A percentile compares a stretch with the other conserved stretches of the same genome.
Evolutionary conservation across 2,888 invertebrate genomes (phyloP).

Genomic region (Drosophila testacea): DNA sequence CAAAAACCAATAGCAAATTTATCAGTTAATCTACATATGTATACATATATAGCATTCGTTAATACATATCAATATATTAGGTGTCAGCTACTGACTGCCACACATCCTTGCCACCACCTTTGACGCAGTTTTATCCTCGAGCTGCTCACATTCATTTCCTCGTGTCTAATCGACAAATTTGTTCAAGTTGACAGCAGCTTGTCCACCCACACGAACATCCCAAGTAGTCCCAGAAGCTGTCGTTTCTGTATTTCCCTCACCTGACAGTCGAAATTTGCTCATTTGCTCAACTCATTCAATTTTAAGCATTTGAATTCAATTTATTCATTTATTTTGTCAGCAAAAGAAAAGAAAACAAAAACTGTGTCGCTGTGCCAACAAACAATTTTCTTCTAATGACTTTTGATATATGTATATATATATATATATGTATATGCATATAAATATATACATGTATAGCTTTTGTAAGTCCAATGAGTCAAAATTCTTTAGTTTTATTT

Average conservation of each 20-base stretch:
- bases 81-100: constrained; percentile 37
- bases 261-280: constrained; percentile 39
- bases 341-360: constrained; percentile 16
- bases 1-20: constrained; percentile 38
- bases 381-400: constrained; percentile 71
- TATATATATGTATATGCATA: constrained; percentile 1
- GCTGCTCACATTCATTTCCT: constrained; percentile 52
- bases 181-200: constrained; percentile 62
- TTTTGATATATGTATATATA: constrained; percentile 38
- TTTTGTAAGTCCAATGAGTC: constrained; percentile 25
- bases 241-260: constrained; percentile 25
- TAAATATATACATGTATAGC: not conserved
- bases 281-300: constrained; percentile 35
- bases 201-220: constrained; percentile 64
- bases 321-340: constrained; percentile 33
- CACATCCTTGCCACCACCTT: constrained; percentile 33
- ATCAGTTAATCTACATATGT: constrained; percentile 42
- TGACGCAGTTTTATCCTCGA: constrained; percentile 53
- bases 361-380: constrained; percentile 73
- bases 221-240: constrained; percentile 5
- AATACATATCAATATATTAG: constrained; percentile 13
- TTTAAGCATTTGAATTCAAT: not conserved
- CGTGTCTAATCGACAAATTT: constrained; percentile 67
- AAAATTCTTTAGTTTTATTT: constrained; percentile 32
- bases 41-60: constrained; percentile 9